Evolutionary conservation across 2,888 invertebrate species (phyloP).

Genomic region (Trachelus iudaicus): DNA sequence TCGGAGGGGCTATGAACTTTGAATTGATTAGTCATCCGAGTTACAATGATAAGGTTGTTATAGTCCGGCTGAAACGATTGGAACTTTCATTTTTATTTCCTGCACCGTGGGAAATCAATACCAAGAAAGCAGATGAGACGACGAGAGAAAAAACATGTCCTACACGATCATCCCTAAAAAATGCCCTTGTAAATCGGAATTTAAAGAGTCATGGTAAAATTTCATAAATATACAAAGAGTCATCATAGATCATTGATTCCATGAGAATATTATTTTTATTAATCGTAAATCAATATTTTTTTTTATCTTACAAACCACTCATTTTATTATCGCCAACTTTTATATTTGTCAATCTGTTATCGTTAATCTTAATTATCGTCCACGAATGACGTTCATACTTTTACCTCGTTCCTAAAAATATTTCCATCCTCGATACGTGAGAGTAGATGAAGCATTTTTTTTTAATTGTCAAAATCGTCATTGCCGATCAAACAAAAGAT

Average conservation of each 20-base stretch:
- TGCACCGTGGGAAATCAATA: background rate
- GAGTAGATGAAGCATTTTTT: too few relatives aligned
- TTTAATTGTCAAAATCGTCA: background rate
- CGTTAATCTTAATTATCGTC: background rate
- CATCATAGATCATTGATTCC: background rate
- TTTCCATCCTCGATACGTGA: background rate
- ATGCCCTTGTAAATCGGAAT: background rate
- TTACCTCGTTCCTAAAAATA: background rate
- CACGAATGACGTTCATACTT: background rate
- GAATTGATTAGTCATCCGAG: background rate
- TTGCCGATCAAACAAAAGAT: background rate
- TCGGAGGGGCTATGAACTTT: background rate
- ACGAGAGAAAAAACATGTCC: background rate
- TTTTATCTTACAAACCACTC: background rate
- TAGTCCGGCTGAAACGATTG: background rate
- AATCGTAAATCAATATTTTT: background rate
- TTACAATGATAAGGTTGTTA: background rate
- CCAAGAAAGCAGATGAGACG: background rate
- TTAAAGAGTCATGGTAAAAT: background rate
- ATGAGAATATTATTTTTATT: background rate
- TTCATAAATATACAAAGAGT: background rate
- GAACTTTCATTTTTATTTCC: background rate
- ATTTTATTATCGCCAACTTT: background rate
- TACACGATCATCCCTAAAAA: background rate
- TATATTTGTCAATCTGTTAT: too few relatives aligned